Evolutionary conservation across 1,140 invertebrate genomes (phyloP).

Genomic region (Panulirus ornatus): DNA sequence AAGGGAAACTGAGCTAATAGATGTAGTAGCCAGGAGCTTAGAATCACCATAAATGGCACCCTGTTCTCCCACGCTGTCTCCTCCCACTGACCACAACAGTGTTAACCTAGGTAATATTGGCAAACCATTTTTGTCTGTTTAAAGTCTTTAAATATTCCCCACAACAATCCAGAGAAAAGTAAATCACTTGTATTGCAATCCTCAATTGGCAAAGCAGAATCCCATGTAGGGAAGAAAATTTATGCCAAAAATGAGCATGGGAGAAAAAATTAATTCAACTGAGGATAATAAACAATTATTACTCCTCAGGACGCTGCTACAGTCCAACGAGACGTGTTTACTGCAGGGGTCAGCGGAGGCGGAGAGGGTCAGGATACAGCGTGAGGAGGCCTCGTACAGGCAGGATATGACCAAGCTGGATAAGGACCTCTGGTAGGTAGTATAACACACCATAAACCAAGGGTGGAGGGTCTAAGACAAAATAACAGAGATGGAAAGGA

Average conservation of each 20-base stretch:
- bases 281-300: background rate
- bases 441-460: background rate
- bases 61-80: conserved; percentile 39
- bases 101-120: background rate
- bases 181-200: background rate
- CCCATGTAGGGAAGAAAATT: background rate
- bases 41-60: background rate
- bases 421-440: conserved; percentile 89
- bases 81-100: conserved; percentile 23
- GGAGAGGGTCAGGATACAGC: conserved; percentile 84
- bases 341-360: conserved; percentile 79
- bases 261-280: background rate
- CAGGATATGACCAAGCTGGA: conserved; percentile 94
- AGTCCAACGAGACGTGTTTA: conserved; percentile 46
- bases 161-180: background rate
- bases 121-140: background rate
- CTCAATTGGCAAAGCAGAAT: background rate
- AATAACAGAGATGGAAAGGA: too few species aligned
- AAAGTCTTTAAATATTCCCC: background rate
- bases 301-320: conserved; percentile 59
- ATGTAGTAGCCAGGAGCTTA: background rate
- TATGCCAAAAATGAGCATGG: background rate
- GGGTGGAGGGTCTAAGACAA: too few species aligned
- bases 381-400: conserved; percentile 92
- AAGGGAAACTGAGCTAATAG: background rate